Base-by-base conservation (phyloP, 2,797 vertebrate genomes). In the Perodicticus potto region DNA sequence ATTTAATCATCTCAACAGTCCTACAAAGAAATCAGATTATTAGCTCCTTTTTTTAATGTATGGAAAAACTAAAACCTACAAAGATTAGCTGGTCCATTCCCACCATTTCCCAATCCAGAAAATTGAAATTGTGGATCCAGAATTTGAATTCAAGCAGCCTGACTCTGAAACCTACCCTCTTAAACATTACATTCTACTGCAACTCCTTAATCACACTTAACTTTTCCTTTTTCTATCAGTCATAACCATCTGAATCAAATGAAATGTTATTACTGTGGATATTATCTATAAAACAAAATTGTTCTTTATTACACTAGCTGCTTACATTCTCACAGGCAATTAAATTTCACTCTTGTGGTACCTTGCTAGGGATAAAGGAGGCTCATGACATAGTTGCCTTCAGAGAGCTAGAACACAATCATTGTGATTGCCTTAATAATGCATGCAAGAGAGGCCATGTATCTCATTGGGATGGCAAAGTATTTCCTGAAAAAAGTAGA, bases 1-100 rank as follows among this genome's bases (percentile, higher is more conserved):
- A 45, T 77, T 92, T 70, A 83, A 89, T 93, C 86, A 92, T 92
- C 67, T 89, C 65, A 96, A 92, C 13, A 94, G 23, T 43, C 25
- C 63, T 86, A 27, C 55, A 63, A 85, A 17, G 13, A 95, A 83
- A 74, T 32, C 43, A 77, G 37, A 89, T 34, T 83, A 69, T 14
- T 49, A n/a, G 25, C 9, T 67, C 34, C 22, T 61, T 82, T 76
- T 73, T 83, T 86, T 53, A 72, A 72, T 22, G 45, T 19, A 49
- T 14, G 13, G 84, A 55, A 88, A 97, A 85, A 90, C 45, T 77
- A 96, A 89, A 90, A 17, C 13, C 55, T 89, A 16, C 29, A 92
- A 69, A 91, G 23, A 25, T 96, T 93, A 90, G 27, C 57, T 96
- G 74, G 57, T 74, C n/a, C 25, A 57, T 23, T 23, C 27, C 81